Percentiles rank a stretch among this genome's conserved stretches.
These are phyloP conservation scores for Ramphastos sulfuratus DNA, from an alignment of 2,113 vertebrate genomes.

Conservation along the genomic window DNA sequence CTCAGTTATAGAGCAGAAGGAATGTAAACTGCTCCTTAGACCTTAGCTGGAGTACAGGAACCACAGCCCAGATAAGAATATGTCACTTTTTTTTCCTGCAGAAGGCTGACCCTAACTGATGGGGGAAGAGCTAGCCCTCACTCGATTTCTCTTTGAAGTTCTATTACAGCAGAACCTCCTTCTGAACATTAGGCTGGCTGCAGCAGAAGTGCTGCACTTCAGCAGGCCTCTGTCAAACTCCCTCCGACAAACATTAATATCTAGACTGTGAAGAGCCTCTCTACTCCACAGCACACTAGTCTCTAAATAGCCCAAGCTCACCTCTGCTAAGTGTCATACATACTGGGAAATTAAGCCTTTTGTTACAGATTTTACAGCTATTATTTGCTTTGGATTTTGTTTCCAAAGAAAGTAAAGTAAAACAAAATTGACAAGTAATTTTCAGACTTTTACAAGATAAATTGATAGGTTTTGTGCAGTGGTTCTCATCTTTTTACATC, in stretches of 20 bases:
- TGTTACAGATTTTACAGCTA: slow-evolving; percentile 50
- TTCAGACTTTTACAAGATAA: slow-evolving; percentile 62
- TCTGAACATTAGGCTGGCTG: background rate
- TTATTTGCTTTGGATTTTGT: slow-evolving; percentile 46
- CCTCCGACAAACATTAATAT: slow-evolving; percentile 15
- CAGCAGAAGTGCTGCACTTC: background rate
- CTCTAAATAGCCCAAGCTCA: background rate
- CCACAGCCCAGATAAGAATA: background rate
- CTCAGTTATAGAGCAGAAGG: slow-evolving; percentile 5
- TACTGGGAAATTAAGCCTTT: slow-evolving; percentile 38
- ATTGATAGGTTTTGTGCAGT: slow-evolving; percentile 21
- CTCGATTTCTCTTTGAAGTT: slow-evolving; percentile 24
- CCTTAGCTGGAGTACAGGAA: background rate
- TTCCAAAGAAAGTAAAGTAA: slow-evolving; percentile 70
- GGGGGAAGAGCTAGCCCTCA: background rate
- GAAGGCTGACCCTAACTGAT: background rate
- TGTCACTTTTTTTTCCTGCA: background rate
- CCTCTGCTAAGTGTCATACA: slow-evolving; percentile 23
- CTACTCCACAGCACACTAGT: background rate
- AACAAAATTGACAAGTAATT: slow-evolving; percentile 68
- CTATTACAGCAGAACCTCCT: slow-evolving; percentile 40
- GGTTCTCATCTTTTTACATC: slow-evolving; percentile 63
- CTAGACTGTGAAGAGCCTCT: background rate
- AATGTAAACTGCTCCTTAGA: slow-evolving; percentile 14
- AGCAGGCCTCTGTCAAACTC: background rate